These are phyloP conservation scores for Agrochola circellaris DNA, from an alignment of 2,888 invertebrate genomes.

Conservation along the genomic window DNA sequence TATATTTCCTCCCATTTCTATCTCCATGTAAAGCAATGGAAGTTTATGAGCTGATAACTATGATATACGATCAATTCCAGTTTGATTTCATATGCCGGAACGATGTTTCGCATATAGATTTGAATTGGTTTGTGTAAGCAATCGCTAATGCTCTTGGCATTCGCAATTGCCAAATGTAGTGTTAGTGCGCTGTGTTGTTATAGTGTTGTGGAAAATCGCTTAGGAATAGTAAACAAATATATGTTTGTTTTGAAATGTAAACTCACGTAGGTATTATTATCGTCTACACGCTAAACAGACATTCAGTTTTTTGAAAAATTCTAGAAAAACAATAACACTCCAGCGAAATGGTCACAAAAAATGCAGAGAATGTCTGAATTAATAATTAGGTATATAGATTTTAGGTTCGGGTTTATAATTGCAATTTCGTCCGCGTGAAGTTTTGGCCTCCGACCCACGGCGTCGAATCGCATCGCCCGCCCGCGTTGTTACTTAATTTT, in stretches of 20 bases:
- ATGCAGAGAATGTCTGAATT: not conserved
- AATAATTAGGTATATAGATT: too few relatives aligned
- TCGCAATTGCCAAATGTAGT: conserved; percentile 52
- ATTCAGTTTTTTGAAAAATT: not conserved
- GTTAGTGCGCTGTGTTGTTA: conserved; percentile 18
- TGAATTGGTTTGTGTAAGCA: conserved; percentile 60
- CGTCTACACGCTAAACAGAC: not conserved
- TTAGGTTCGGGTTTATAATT: too few relatives aligned
- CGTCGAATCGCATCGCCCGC: too few relatives aligned
- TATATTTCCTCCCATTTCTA: conserved; percentile 19
- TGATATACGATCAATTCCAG: conserved; percentile 53
- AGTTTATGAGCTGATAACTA: conserved; percentile 51
- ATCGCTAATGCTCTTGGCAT: conserved; percentile 58
- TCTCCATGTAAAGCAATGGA: conserved; percentile 44
- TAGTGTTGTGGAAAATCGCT: conserved; percentile 16
- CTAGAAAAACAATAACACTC: not conserved
- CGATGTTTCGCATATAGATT: conserved; percentile 58
- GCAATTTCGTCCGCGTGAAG: too few relatives aligned
- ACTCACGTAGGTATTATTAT: not conserved
- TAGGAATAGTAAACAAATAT: not conserved
- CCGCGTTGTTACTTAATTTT: too few relatives aligned
- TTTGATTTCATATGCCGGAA: conserved; percentile 47
- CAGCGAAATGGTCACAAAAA: not conserved
- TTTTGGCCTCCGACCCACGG: too few relatives aligned
- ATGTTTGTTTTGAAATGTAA: conserved; percentile 12